Evolutionary conservation across 2,113 vertebrate genomes (phyloP), one percentile per base, ranked within the genome.

Genomic region (Scolopax mira): DNA sequence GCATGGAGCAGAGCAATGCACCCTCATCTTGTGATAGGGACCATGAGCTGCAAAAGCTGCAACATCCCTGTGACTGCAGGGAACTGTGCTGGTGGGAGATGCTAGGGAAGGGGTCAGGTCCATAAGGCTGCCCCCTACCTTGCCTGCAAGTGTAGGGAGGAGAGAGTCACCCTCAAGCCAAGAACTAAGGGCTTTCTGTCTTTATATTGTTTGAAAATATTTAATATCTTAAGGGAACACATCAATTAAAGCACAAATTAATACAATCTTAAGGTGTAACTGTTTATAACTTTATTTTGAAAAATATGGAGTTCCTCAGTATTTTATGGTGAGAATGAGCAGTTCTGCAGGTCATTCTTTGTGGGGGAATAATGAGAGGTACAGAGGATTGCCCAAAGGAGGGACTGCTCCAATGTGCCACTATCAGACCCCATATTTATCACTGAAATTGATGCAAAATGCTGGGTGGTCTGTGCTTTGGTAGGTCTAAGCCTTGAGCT

Each of bases 11-110:
- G 60, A 46, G 44, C 57, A 66, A 7, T 2, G 21, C 0, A 3
- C 22, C 64, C 35, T 46, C 7, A 4, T 25, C 51, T 44, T 7
- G 10, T 52, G 64, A 24, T 9, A 3, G 0, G 1, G 25, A n/a
- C 18, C 7, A 6, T 6, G 37, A 51, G 58, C 49, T 4, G 4
- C 35, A 42, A 21, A 24, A n/a, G 41, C 24, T 52, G 60, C 55
- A 86, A 39, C 57, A 23, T n/a, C 25, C 3, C 62, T 60, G n/a
- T 23, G 41, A 11, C 37, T 48, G n/a, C 44, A 30, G 39, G 69
- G 39, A 84, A 9, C 8, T 1, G 2, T 27, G 8, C 18, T 49
- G 30, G 35, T 89, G 70, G 17, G 60, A n/a, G 30, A 18, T 61
- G 42, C 25, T 16, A 27, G 19, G 44, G 48, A 42, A 54, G 39